Conservation (phyloP, 1,140 invertebrate species). For the Lordiphosa clarofinis region DNA sequence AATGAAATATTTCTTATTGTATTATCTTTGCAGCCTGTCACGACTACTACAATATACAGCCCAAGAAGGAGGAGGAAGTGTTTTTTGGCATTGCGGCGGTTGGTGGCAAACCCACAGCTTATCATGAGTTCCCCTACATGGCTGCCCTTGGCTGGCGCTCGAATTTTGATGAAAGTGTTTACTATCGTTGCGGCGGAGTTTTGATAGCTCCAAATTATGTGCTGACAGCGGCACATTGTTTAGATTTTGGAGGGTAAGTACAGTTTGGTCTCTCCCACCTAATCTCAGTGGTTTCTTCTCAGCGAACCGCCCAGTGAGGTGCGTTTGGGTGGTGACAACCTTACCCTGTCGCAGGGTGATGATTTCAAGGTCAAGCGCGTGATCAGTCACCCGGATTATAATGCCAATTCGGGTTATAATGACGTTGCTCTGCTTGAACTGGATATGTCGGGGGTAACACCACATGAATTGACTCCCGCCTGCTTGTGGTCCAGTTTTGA, state of each 20-base stretch:
- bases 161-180: conserved; percentile 41
- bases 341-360: conserved; percentile 36
- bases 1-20: too few species aligned
- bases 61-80: conserved; percentile 11
- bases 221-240: conserved; percentile 79
- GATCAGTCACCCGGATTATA: conserved; percentile 54
- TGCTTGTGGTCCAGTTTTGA: conserved; percentile 38
- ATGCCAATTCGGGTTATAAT: conserved; percentile 43
- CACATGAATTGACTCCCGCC: conserved; percentile 18
- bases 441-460: conserved; percentile 7
- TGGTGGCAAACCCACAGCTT: conserved; percentile 67
- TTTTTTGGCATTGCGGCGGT: conserved; percentile 57
- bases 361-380: conserved; percentile 46
- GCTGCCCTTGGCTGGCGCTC: conserved; percentile 73
- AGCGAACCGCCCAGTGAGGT: conserved; percentile 53
- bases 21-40: conserved; percentile 32
- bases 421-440: conserved; percentile 72
- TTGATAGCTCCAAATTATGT: conserved; percentile 67
- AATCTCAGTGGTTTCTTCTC: background rate
- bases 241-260: conserved; percentile 59
- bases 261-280: conserved; percentile 2
- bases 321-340: conserved; percentile 63
- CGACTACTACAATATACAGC: conserved; percentile 8
- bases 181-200: conserved; percentile 71
- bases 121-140: conserved; percentile 81